Evolutionary conservation across 2,888 invertebrate genomes (phyloP).

Genomic region (Adelognathus sp.): DNA sequence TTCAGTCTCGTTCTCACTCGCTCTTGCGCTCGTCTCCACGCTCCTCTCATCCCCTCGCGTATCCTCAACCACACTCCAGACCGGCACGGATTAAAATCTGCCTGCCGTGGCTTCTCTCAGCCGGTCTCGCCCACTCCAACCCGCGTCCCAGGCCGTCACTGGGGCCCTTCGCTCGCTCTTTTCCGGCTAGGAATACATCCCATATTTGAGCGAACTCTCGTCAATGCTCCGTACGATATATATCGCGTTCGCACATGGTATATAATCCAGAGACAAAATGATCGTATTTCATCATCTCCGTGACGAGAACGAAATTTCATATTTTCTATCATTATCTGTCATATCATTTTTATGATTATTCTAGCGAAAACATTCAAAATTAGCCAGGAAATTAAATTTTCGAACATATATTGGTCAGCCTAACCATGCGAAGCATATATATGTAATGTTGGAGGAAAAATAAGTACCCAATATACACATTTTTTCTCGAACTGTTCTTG

Average conservation of each 20-base stretch:
- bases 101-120: slow-evolving; percentile 71
- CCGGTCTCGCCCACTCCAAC: slow-evolving; percentile 55
- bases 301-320: background rate
- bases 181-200: slow-evolving; percentile 44
- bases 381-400: too few species aligned
- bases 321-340: too few species aligned
- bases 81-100: slow-evolving; percentile 81
- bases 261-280: background rate
- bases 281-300: too few species aligned
- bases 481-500: too few species aligned
- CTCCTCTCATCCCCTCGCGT: slow-evolving; percentile 47
- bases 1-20: slow-evolving; percentile 73
- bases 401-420: too few species aligned
- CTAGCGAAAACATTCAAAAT: too few species aligned
- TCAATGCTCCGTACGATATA: slow-evolving; percentile 54
- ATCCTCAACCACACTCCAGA: slow-evolving; percentile 64
- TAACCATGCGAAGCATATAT: too few species aligned
- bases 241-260: background rate
- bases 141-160: slow-evolving; percentile 30
- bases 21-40: slow-evolving; percentile 19
- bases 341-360: too few species aligned
- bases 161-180: slow-evolving; percentile 29
- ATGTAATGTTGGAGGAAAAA: too few species aligned
- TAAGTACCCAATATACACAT: too few species aligned
- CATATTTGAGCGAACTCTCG: slow-evolving; percentile 77